These are phyloP conservation scores for Eurytoma californica DNA, from an alignment of 2,888 invertebrate species.

Conservation along the genomic window DNA sequence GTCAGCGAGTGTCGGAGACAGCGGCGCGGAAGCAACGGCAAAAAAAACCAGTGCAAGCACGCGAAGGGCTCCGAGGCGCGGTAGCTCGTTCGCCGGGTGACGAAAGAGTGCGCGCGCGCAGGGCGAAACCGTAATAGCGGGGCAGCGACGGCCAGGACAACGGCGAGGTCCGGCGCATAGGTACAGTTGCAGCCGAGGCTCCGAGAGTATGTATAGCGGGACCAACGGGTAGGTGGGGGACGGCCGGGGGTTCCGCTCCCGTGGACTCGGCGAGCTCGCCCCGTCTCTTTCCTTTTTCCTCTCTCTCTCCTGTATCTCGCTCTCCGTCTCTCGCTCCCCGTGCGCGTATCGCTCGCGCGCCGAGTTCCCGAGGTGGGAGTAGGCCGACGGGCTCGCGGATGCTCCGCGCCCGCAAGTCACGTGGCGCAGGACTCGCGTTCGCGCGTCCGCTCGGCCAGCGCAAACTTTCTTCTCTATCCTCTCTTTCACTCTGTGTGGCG, in stretches of 20 bases:
- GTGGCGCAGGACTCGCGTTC: background rate
- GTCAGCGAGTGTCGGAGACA: no score
- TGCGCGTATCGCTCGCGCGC: background rate
- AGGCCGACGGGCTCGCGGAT: conserved; percentile 33
- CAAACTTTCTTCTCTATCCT: conserved; percentile 30
- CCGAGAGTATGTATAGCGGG: no score
- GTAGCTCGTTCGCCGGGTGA: background rate
- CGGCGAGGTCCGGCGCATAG: conserved; percentile 8
- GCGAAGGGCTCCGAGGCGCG: background rate
- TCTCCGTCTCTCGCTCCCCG: background rate
- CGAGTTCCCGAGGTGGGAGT: conserved; percentile 36
- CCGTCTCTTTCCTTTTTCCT: conserved; percentile 49
- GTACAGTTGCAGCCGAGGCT: no score
- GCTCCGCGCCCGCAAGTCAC: background rate
- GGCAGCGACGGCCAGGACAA: conserved; percentile 12
- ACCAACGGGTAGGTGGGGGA: background rate
- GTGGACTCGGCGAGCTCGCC: conserved; percentile 25
- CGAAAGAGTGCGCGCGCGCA: conserved; percentile 21
- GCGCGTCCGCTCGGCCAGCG: background rate
- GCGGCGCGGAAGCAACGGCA: conserved; percentile 4
- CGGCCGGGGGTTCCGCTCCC: conserved; percentile 45
- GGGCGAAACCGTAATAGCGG: conserved; percentile 51
- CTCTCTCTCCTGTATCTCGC: conserved; percentile 27
- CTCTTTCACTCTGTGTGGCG: background rate
- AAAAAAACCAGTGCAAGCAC: background rate